Conservation (phyloP, 2,113 vertebrate genomes). For the Pterocles burchelli region DNA sequence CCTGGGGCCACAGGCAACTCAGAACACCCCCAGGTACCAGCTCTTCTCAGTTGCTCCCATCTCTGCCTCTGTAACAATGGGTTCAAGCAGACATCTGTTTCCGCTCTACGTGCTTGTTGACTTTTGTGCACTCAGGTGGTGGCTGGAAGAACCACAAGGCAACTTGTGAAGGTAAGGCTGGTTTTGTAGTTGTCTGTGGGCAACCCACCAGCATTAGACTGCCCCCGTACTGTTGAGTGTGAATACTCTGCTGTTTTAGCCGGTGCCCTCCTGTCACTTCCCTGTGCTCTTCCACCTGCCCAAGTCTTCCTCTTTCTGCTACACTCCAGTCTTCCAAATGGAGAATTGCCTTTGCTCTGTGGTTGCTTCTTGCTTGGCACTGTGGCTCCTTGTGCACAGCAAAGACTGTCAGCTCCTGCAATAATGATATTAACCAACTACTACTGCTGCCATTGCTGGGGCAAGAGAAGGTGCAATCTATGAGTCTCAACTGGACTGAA, state of each 20-base stretch:
- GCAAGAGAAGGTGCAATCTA: not conserved
- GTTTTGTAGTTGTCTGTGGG: not conserved
- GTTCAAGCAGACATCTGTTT: not conserved
- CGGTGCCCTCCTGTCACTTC: not conserved
- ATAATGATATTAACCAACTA: not conserved
- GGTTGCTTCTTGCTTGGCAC: not conserved
- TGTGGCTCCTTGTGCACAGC: fast-evolving
- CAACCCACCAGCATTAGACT: not conserved
- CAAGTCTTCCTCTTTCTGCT: not conserved
- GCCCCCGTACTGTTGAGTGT: not conserved
- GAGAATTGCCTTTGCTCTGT: not conserved
- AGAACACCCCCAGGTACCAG: not conserved
- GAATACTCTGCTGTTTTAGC: not conserved
- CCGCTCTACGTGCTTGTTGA: not conserved
- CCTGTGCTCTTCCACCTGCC: not conserved
- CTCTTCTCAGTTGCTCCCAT: not conserved
- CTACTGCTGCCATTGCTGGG: not conserved
- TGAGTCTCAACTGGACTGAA: not conserved
- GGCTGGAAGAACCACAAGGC: not conserved
- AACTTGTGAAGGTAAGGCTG: not conserved
- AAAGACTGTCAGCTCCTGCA: not conserved
- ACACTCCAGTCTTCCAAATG: not conserved
- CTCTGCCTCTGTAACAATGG: not conserved
- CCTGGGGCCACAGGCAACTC: not conserved
- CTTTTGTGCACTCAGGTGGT: not conserved